phyloP scores from a whole-genome alignment of 2,113 vertebrate genomes.

The Mustela lutreola region DNA sequence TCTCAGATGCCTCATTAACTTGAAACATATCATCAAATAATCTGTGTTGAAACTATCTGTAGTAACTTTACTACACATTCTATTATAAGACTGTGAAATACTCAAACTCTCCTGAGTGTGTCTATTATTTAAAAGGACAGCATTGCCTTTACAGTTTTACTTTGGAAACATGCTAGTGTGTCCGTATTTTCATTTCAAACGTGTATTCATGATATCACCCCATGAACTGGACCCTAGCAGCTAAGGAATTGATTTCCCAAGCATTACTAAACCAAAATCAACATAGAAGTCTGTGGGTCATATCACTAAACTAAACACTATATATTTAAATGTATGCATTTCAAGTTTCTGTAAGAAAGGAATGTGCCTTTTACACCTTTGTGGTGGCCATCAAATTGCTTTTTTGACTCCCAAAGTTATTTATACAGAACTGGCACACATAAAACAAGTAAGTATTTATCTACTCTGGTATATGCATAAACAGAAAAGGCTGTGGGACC shows the following conservation, averaged over 20 bases:
- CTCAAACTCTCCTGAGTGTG: not conserved
- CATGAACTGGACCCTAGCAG: constrained; percentile 80
- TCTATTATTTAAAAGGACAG: constrained; percentile 59
- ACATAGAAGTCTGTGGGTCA: constrained; percentile 78
- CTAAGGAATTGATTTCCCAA: constrained; percentile 78
- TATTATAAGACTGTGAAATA: constrained; percentile 52
- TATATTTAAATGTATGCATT: constrained; percentile 76
- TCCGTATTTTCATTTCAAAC: constrained; percentile 81
- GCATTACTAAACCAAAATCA: constrained; percentile 83
- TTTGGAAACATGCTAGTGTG: constrained; percentile 16
- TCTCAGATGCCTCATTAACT: constrained; percentile 46
- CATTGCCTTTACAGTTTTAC: constrained; percentile 60
- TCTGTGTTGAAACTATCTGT: constrained; percentile 26
- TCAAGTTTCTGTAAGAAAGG: constrained; percentile 67
- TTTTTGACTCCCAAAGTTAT: constrained; percentile 72
- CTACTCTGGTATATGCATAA: constrained; percentile 79
- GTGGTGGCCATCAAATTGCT: constrained; percentile 68
- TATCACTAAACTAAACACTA: constrained; percentile 80
- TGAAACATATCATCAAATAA: constrained; percentile 53
- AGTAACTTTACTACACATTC: not conserved
- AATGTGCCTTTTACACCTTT: constrained; percentile 78
- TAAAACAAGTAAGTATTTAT: constrained; percentile 84
- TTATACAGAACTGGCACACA: constrained; percentile 66
- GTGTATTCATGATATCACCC: constrained; percentile 68
- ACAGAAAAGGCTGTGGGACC: constrained; percentile 79